Evolutionary conservation across 2,113 vertebrate species (phyloP).

Genomic region (Microcebus griseorufus): DNA sequence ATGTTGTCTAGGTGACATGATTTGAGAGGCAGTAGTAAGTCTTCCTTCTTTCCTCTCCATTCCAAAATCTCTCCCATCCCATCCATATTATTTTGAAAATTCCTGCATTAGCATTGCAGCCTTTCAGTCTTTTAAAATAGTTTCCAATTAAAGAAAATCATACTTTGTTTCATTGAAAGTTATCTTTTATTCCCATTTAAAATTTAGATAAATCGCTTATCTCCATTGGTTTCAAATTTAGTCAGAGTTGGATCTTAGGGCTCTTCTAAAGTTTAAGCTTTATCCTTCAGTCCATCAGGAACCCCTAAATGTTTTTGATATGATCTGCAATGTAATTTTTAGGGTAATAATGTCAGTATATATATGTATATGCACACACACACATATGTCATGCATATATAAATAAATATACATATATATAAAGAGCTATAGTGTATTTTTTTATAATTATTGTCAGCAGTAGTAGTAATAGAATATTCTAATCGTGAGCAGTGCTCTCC

Average conservation of each 20-base stretch:
- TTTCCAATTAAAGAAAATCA: conserved; percentile 5
- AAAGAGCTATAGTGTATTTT: neutral
- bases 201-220: neutral
- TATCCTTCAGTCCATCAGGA: neutral
- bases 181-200: neutral
- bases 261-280: neutral
- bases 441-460: neutral
- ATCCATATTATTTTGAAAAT: neutral
- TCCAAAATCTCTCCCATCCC: neutral
- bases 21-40: neutral
- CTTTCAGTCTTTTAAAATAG: neutral
- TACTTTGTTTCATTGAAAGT: neutral
- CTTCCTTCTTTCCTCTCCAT: neutral
- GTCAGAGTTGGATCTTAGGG: neutral
- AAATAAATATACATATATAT: neutral
- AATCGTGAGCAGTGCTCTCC: neutral
- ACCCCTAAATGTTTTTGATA: neutral
- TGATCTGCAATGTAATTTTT: neutral
- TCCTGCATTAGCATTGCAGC: neutral
- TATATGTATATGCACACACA: too few relatives aligned
- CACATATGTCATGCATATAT: neutral
- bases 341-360: neutral
- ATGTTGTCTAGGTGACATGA: neutral
- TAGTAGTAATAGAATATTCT: neutral
- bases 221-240: neutral